phyloP scores from a whole-genome alignment of 2,888 invertebrate species.

The Leucoptera coffeella region DNA sequence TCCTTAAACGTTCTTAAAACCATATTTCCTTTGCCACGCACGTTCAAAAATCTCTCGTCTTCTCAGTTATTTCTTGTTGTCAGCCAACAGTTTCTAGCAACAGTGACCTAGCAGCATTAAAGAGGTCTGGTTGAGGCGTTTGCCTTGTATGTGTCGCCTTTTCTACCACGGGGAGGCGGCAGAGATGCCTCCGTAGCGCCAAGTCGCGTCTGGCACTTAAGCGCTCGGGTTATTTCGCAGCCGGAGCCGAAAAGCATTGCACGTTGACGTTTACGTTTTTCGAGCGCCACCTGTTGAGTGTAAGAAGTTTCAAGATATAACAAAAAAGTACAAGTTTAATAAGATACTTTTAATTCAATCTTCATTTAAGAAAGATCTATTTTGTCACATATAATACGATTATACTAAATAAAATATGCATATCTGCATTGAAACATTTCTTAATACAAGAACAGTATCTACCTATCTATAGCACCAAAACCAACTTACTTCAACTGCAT shows the following conservation, averaged over 20 bases:
- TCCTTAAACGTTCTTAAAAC: too few relatives aligned
- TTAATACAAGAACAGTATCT: too few relatives aligned
- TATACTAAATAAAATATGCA: too few relatives aligned
- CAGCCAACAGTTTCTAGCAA: neutral
- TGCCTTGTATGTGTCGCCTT: conserved; percentile 13
- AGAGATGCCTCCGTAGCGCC: conserved; percentile 63
- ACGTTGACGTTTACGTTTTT: conserved; percentile 54
- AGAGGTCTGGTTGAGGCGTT: neutral
- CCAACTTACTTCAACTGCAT: neutral
- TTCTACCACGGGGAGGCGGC: conserved; percentile 62
- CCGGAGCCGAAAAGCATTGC: conserved; percentile 66
- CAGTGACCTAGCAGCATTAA: neutral
- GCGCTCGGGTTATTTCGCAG: conserved; percentile 60
- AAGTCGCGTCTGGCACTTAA: conserved; percentile 76
- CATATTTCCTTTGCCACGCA: too few relatives aligned
- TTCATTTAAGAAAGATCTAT: too few relatives aligned
- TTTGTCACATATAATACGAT: too few relatives aligned
- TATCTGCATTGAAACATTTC: too few relatives aligned
- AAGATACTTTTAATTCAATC: too few relatives aligned
- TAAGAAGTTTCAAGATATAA: too few relatives aligned
- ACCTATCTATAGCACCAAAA: conserved; percentile 2
- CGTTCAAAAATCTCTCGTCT: too few relatives aligned
- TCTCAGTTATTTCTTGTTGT: too few relatives aligned
- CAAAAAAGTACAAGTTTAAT: too few relatives aligned
- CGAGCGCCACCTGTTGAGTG: conserved; percentile 60